Evolutionary conservation across 2,113 vertebrate species (phyloP), one percentile per base, ranked within the genome.

Genomic region (Dissostichus mawsoni): DNA sequence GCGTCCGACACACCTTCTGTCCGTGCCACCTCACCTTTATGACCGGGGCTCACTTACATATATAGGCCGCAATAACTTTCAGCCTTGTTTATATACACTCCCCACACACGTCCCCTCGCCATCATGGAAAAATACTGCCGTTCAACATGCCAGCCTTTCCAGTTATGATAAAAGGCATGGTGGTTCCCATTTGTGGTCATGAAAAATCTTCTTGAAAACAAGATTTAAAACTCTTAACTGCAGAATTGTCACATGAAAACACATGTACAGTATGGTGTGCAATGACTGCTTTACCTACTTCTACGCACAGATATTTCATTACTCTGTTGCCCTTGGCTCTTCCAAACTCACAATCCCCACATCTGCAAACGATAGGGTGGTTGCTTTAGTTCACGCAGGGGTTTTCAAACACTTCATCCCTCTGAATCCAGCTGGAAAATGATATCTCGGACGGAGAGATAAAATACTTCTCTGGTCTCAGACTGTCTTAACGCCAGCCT

Each of bases 301-400:
- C n/a, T n/a, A n/a, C n/a, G n/a, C n/a, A n/a, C 29, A 91, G 90
- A 92, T 92, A 93, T 92, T 92, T 91, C 79, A 93, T 93, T 81
- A 79, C 89, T 87, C 80, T 94, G 92, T 94, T 94, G 84, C 88
- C 83, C 76, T 94, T 93, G 93, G 92, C 93, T 87, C 65, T 82
- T 85, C 81, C 73, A 82, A 74, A 68, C 78, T 64, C 58, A 90
- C 80, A 78, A 81, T 64, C 81, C 47, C 55, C 86, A 90, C 92
- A 92, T 92, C 90, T 94, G 92, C 81, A 93, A 88, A 80, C 63
- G 83, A 94, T 93, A 91, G 7, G 61, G 47, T 61, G 58, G 89
- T 88, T 92, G 82, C 84, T 82, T 77, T 87, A 86, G 78, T 18
- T 25, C 61, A 74, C 8, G 9, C 73, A 56, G 68, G 51, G 72